Percentiles rank a stretch among this genome's conserved stretches.
Conservation (phyloP, 2,797 vertebrate species). For the Parambassis ranga region DNA sequence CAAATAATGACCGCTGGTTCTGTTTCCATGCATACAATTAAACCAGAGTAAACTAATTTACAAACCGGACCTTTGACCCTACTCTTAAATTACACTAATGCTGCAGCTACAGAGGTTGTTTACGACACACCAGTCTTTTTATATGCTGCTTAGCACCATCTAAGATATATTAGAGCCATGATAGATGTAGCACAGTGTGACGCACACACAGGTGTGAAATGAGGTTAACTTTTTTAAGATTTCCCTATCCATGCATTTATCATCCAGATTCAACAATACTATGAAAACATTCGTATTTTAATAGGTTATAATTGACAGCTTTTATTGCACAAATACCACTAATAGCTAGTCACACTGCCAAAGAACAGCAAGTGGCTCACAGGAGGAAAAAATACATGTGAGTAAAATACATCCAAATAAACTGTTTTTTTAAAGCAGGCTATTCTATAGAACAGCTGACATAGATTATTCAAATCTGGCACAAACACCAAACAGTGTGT, state of each 20-base stretch:
- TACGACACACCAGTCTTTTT: slow-evolving; percentile 20
- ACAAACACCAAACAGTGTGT: slow-evolving; percentile 71
- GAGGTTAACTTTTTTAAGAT: too few relatives aligned
- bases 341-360: slow-evolving; percentile 70
- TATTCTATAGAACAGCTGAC: slow-evolving; percentile 48
- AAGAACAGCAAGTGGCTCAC: slow-evolving; percentile 69
- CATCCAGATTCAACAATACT: slow-evolving; percentile 10
- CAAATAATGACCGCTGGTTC: slow-evolving; percentile 27
- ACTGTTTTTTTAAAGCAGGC: slow-evolving; percentile 44
- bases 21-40: slow-evolving; percentile 9
- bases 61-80: slow-evolving; percentile 40
- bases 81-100: slow-evolving; percentile 53
- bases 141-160: slow-evolving; percentile 7
- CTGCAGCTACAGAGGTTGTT: slow-evolving; percentile 1
- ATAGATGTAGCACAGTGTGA: slow-evolving; percentile 4
- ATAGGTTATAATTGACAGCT: slow-evolving; percentile 48
- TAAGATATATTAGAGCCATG: slow-evolving; percentile 12
- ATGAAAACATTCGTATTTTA: slow-evolving; percentile 41
- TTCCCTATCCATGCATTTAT: too few relatives aligned
- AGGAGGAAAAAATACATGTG: slow-evolving; percentile 58
- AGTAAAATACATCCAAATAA: slow-evolving; percentile 54
- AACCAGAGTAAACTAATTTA: slow-evolving; percentile 31
- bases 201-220: neutral
- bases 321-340: slow-evolving; percentile 80
- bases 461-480: slow-evolving; percentile 75